Percentiles rank a stretch among this genome's conserved stretches.
Evolutionary conservation across 1,140 invertebrate genomes (phyloP).

Genomic region (Camponotus vicinus): DNA sequence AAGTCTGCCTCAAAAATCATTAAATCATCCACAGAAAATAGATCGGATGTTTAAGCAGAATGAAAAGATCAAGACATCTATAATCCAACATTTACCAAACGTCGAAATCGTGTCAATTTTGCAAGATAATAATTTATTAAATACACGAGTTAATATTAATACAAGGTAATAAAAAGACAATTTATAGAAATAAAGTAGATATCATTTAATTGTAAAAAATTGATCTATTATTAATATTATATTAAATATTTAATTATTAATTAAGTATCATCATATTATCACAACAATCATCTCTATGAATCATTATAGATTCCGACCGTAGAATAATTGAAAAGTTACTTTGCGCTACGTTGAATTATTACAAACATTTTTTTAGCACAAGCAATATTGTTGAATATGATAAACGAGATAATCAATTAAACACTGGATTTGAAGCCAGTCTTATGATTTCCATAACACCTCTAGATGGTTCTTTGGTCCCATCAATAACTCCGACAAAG

Average conservation of each 20-base stretch:
- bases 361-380: background rate
- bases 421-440: background rate
- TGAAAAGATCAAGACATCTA: background rate
- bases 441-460: background rate
- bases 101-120: background rate
- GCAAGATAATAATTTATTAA: background rate
- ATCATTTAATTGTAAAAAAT: background rate
- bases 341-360: background rate
- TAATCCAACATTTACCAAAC: background rate
- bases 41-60: background rate
- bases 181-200: background rate
- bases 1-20: no score
- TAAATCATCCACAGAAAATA: background rate
- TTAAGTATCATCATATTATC: background rate
- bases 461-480: background rate
- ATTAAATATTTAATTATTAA: background rate
- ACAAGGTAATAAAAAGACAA: background rate
- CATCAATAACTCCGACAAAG: background rate
- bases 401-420: background rate
- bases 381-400: background rate
- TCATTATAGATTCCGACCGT: background rate
- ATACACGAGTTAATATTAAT: background rate
- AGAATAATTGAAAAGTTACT: background rate
- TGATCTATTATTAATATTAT: background rate
- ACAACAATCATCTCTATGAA: background rate